A percentile compares a stretch with the other conserved stretches of the same genome.
These are phyloP conservation scores for Vidua macroura DNA, from an alignment of 2,113 vertebrate genomes.

Conservation along the genomic window DNA sequence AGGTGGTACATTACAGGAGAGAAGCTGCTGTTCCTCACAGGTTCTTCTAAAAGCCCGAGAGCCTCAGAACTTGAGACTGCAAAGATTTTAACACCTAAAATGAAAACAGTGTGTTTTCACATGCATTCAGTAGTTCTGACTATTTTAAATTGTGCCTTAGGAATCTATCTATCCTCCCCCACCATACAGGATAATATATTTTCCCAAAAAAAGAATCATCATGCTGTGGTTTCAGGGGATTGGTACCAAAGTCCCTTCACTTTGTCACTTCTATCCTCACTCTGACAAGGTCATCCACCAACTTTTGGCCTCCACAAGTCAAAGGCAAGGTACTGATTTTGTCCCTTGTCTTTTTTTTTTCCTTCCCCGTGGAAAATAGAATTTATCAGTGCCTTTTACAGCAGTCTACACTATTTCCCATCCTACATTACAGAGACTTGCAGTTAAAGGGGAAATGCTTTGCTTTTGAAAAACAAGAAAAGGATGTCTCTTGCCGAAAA, in stretches of 20 bases:
- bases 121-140: background rate
- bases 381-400: conserved; percentile 3
- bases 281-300: background rate
- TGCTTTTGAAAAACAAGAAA: conserved; percentile 56
- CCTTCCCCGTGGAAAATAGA: background rate
- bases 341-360: rapidly evolving
- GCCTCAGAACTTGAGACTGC: background rate
- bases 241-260: background rate
- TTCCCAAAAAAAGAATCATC: background rate
- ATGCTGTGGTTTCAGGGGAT: background rate
- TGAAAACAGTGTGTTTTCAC: background rate
- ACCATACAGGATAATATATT: background rate
- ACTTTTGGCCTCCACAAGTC: background rate
- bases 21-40: background rate
- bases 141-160: background rate
- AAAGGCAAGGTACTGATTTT: background rate
- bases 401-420: conserved; percentile 10
- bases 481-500: conserved; percentile 41
- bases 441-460: background rate
- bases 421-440: background rate
- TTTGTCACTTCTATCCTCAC: background rate
- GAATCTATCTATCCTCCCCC: background rate
- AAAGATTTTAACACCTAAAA: background rate
- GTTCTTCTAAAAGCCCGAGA: background rate
- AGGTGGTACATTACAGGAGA: background rate